Evolutionary conservation across 2,888 invertebrate species (phyloP).

Genomic region (Andricus curvator): DNA sequence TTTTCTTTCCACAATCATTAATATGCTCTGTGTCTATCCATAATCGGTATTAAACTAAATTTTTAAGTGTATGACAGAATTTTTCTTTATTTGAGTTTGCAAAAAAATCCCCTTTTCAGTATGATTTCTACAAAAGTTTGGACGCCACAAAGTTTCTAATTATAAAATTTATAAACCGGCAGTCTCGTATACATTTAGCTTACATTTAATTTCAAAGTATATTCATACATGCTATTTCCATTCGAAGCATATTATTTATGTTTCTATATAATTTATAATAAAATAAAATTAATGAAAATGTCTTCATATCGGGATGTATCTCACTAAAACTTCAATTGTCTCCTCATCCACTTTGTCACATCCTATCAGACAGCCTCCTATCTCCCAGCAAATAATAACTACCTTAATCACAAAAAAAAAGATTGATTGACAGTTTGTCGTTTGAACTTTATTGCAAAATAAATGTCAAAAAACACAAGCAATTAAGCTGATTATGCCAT

Average conservation of each 20-base stretch:
- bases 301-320: not conserved
- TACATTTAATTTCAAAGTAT: not conserved
- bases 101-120: too few relatives aligned
- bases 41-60: too few relatives aligned
- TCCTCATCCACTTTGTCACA: not conserved
- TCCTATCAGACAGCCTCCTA: constrained; percentile 2
- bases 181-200: not conserved
- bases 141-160: too few relatives aligned
- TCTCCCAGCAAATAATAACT: not conserved
- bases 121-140: too few relatives aligned
- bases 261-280: too few relatives aligned
- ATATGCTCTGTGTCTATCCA: too few relatives aligned
- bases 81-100: too few relatives aligned
- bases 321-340: not conserved
- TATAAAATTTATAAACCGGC: not conserved
- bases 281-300: not conserved
- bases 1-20: too few relatives aligned
- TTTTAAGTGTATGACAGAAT: too few relatives aligned
- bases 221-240: too few relatives aligned
- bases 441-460: not conserved
- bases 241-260: too few relatives aligned
- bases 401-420: not conserved
- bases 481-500: not conserved
- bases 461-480: not conserved
- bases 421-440: constrained; percentile 1